Conservation (phyloP, 2,888 invertebrate species). For the Glyphotaelius pellucidus region DNA sequence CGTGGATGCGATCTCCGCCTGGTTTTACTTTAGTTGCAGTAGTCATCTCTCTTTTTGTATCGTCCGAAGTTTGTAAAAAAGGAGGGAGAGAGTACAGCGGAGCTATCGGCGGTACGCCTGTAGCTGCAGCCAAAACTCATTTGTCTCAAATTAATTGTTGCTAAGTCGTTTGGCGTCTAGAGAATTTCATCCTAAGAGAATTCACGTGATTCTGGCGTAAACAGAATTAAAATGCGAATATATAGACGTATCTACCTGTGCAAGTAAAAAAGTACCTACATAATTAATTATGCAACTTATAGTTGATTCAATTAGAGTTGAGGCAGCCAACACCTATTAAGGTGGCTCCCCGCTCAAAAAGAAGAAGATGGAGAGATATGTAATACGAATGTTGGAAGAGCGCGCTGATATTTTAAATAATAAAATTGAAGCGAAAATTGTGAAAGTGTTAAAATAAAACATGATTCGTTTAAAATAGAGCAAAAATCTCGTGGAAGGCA, state of each 20-base stretch:
- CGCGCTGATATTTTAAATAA: too few species aligned
- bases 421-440: too few species aligned
- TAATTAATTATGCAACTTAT: background rate
- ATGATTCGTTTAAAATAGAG: too few species aligned
- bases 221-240: background rate
- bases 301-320: too few species aligned
- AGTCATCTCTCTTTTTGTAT: background rate
- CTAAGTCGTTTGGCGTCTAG: background rate
- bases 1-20: background rate
- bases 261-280: background rate
- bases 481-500: too few species aligned
- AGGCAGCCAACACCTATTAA: too few species aligned
- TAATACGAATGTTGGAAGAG: too few species aligned
- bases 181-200: background rate
- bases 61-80: background rate
- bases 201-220: background rate
- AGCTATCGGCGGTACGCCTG: background rate
- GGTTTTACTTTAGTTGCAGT: too few species aligned
- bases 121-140: constrained; percentile 3
- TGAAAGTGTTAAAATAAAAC: too few species aligned
- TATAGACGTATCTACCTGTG: background rate
- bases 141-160: constrained; percentile 29
- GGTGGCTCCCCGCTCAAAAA: too few species aligned
- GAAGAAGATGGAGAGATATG: too few species aligned
- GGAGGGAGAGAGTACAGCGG: background rate